Percentiles rank a stretch among this genome's conserved stretches.
phyloP scores from a whole-genome alignment of 1,140 invertebrate genomes.

The Ditylenchus dipsaci region DNA sequence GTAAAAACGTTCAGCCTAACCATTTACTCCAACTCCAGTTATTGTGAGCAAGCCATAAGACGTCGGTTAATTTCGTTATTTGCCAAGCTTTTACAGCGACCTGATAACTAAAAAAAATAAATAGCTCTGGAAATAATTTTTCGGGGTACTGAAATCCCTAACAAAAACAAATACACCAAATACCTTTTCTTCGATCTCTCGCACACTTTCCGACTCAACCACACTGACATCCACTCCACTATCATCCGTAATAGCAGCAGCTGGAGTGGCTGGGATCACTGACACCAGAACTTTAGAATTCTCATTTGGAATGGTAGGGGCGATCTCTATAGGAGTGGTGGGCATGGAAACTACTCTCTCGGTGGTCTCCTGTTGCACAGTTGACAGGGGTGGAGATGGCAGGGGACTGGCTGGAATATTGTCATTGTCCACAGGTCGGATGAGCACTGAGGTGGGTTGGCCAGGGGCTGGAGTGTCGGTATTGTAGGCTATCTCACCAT shows the following conservation, averaged over 20 bases:
- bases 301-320: background rate
- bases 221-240: background rate
- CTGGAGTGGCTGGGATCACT: background rate
- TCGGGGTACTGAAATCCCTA: background rate
- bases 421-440: background rate
- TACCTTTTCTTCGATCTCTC: background rate
- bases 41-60: too few relatives aligned
- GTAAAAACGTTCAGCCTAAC: too few relatives aligned
- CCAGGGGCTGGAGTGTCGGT: background rate
- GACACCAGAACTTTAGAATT: background rate
- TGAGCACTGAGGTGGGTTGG: background rate
- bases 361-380: background rate
- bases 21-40: too few relatives aligned
- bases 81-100: background rate
- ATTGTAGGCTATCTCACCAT: constrained; percentile 7
- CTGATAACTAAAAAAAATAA: background rate
- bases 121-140: background rate
- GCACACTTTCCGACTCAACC: background rate
- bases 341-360: background rate
- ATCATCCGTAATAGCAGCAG: background rate
- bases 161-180: background rate
- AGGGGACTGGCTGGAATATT: background rate
- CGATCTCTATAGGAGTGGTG: background rate
- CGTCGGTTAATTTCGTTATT: background rate
- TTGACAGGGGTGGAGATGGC: background rate